Base-by-base conservation (phyloP, 2,888 invertebrate species). In the Erebia aethiops region DNA sequence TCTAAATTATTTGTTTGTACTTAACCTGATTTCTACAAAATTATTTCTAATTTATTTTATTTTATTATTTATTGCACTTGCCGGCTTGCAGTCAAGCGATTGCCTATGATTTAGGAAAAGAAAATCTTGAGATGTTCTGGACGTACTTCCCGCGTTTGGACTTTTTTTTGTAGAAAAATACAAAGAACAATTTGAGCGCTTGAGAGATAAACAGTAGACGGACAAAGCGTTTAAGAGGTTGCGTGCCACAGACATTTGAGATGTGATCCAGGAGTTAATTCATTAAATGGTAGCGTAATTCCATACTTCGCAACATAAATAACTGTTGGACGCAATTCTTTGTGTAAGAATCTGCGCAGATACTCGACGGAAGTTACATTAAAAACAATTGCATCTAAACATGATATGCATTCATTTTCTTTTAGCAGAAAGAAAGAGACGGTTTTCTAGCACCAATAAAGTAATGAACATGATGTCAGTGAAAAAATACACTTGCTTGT, bases 251-350 rank as follows among this genome's bases (percentile, higher is more conserved):
- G 71, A 74, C 71, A 51, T 64, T 74, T 75, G 67, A 72, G 74
- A 75, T 71, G 49, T 65, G 74, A 69, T 69, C 72, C 71, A 57
- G 66, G 52, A 72, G 71, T 72, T 75, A 74, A 74, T 75, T 74
- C 66, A 70, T 72, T 72, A 69, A 74, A 71, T 71, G 56, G 67
- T 70, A 71, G 68, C 54, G 68, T 68, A 74, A 71, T 71, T 71
- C 70, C 66, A 71, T 71, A 70, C 71, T 71, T 68, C 35, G 56
- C 49, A 63, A 66, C 64, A 71, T 69, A 66, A 67, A 67, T 66
- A 74, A 72, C 60, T 60, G 64, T 69, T 60, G 52, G 49, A 58
- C 54, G 54, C 64, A 60, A 57, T 64, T 71, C 61, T 71, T 69
- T 65, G 72, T 73, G 61, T 62, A 49, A 57, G 26, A 49, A 67